Conservation (phyloP, 2,888 invertebrate species). For the Formica aserva region DNA sequence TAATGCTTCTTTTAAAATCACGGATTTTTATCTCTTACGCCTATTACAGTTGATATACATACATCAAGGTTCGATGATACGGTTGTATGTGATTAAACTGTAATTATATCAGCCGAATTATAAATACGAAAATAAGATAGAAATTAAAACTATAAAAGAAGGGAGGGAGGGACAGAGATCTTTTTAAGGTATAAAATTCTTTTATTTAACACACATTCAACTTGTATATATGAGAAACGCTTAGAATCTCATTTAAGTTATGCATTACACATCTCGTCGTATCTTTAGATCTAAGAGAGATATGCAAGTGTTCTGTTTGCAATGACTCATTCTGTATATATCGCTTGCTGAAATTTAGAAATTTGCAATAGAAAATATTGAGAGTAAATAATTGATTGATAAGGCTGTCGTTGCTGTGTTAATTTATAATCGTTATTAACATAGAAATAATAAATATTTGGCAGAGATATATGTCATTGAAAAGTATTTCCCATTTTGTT, state of each 20-base stretch:
- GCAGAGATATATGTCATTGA: neutral
- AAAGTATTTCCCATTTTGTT: neutral
- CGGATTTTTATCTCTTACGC: too few species aligned
- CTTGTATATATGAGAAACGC: neutral
- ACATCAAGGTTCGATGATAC: too few species aligned
- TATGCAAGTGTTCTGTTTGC: neutral
- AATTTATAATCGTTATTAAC: neutral
- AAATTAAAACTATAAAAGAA: neutral
- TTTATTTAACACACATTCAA: neutral
- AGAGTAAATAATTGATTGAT: slow-evolving; percentile 4
- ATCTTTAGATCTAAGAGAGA: neutral
- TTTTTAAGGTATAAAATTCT: neutral
- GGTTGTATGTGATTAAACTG: too few species aligned
- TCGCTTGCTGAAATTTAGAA: neutral
- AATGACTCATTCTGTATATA: neutral
- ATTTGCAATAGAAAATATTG: neutral
- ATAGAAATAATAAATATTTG: neutral
- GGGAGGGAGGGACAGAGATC: neutral
- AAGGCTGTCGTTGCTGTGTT: neutral
- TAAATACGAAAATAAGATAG: neutral
- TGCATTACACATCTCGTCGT: neutral
- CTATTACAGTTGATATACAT: too few species aligned
- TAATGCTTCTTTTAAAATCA: too few species aligned
- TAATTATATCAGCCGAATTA: too few species aligned
- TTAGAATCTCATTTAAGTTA: neutral